phyloP scores from a whole-genome alignment of 2,113 vertebrate species.

The Probosciger aterrimus region DNA sequence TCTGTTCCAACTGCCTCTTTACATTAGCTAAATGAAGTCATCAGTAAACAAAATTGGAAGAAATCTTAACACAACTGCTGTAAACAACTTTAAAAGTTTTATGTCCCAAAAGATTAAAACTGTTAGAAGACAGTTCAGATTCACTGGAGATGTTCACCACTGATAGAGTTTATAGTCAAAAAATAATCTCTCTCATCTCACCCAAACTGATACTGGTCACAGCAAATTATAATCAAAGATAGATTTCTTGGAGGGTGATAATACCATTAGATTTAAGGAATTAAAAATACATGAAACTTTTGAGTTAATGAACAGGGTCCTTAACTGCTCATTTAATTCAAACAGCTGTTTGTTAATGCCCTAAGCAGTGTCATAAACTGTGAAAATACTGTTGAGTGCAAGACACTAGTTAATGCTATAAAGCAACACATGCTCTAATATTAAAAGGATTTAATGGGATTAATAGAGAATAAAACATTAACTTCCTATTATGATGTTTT shows the following conservation, averaged over 20 bases:
- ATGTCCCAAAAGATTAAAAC: conserved; percentile 74
- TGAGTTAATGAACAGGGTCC: conserved; percentile 89
- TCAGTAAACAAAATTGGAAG: conserved; percentile 84
- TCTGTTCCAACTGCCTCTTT: conserved; percentile 84
- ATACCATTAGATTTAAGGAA: conserved; percentile 85
- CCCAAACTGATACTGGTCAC: conserved; percentile 73
- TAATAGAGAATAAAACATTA: conserved; percentile 90
- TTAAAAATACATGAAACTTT: conserved; percentile 90
- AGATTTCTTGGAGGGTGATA: conserved; percentile 82
- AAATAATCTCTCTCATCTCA: conserved; percentile 61
- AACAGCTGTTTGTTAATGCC: conserved; percentile 91
- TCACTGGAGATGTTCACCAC: conserved; percentile 60
- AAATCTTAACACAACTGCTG: conserved; percentile 80
- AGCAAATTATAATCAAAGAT: conserved; percentile 84
- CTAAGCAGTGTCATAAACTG: conserved; percentile 90
- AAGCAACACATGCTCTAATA: conserved; percentile 90
- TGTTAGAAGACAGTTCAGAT: conserved; percentile 67
- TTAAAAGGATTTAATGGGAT: conserved; percentile 88
- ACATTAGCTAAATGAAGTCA: conserved; percentile 87
- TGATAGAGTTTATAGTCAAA: conserved; percentile 70
- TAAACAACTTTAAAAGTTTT: conserved; percentile 84
- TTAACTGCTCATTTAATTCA: conserved; percentile 91
- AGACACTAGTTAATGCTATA: conserved; percentile 89
- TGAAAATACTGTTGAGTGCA: conserved; percentile 87
- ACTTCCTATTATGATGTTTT: conserved; percentile 85